phyloP scores from a whole-genome alignment of 2,888 invertebrate genomes.

The Phania funesta region DNA sequence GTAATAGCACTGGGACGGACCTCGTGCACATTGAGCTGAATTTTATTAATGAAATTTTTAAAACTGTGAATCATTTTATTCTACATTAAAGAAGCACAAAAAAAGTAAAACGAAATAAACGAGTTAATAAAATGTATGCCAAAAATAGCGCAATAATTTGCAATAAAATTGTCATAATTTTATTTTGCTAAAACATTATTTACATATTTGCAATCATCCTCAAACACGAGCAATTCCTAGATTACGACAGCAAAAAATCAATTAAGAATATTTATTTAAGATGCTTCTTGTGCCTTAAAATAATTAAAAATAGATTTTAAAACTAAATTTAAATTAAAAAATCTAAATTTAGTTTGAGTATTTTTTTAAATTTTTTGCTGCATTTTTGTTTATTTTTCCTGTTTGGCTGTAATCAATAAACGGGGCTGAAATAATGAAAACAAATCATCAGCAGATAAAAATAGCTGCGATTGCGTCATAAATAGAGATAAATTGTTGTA shows the following conservation, averaged over 20 bases:
- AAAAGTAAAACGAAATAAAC: background rate
- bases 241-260: slow-evolving; percentile 10
- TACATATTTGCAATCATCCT: slow-evolving; percentile 30
- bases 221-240: slow-evolving; percentile 21
- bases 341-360: slow-evolving; percentile 63
- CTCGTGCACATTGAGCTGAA: background rate
- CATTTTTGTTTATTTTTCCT: too few relatives aligned
- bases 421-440: slow-evolving; percentile 50
- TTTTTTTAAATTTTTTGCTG: slow-evolving; percentile 24
- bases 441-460: slow-evolving; percentile 34
- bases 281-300: slow-evolving; percentile 24
- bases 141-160: slow-evolving; percentile 5
- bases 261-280: slow-evolving; percentile 6
- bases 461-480: slow-evolving; percentile 49
- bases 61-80: slow-evolving; percentile 21
- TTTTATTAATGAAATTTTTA: background rate
- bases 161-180: slow-evolving; percentile 31
- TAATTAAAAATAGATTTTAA: slow-evolving; percentile 51
- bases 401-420: slow-evolving; percentile 51
- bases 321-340: slow-evolving; percentile 62
- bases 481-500: slow-evolving; percentile 27
- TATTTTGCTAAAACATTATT: background rate
- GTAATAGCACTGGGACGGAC: background rate
- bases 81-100: background rate
- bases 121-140: background rate